Evolutionary conservation across 2,888 invertebrate species (phyloP).

Genomic region (Labia minor): DNA sequence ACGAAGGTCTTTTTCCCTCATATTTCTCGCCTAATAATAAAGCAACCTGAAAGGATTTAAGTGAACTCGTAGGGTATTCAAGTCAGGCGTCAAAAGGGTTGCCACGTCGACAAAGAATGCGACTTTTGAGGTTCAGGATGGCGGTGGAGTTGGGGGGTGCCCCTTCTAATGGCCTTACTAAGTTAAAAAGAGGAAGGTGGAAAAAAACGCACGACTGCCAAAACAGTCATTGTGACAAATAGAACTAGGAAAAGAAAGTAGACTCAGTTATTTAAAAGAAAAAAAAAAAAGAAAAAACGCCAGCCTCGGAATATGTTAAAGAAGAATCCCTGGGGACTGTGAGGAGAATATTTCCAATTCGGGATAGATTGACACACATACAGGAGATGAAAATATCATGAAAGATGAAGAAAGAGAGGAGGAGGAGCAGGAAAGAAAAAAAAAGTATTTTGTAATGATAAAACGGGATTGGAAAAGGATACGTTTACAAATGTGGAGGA

Average conservation of each 20-base stretch:
- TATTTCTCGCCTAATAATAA: neutral
- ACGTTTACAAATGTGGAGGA: neutral
- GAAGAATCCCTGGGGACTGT: neutral
- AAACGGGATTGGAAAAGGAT: neutral
- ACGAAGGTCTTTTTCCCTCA: neutral
- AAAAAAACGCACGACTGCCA: neutral
- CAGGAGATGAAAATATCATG: neutral
- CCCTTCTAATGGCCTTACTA: neutral
- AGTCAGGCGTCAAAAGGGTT: conserved; percentile 8
- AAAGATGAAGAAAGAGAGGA: too few species aligned
- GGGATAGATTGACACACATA: neutral
- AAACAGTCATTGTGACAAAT: conserved; percentile 13
- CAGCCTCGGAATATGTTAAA: neutral
- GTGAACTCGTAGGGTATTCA: neutral
- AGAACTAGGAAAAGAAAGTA: neutral
- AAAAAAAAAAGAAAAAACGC: neutral
- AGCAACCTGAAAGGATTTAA: conserved; percentile 3
- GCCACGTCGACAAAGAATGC: neutral
- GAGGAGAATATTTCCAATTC: neutral
- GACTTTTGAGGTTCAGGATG: neutral
- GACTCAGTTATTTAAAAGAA: neutral
- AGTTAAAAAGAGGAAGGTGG: neutral
- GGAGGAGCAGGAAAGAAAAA: neutral
- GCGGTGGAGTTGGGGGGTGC: too few species aligned
- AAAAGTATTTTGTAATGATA: neutral